These are phyloP conservation scores for Myotis findleyi DNA, from an alignment of 2,797 vertebrate species.

Conservation along the genomic window DNA sequence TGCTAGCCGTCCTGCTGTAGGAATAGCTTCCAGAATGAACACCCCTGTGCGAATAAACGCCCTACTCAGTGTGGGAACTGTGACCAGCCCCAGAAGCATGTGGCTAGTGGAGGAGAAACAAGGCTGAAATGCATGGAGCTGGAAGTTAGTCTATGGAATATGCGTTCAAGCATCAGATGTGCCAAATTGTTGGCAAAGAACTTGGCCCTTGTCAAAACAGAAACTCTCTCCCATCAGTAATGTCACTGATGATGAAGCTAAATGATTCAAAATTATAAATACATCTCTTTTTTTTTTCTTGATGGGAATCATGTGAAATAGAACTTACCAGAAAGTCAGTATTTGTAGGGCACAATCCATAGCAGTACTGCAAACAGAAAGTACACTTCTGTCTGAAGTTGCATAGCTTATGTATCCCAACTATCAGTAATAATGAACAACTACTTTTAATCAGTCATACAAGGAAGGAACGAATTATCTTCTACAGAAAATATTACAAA, in stretches of 20 bases:
- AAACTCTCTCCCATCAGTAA: neutral
- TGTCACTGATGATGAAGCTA: neutral
- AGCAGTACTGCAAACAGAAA: neutral
- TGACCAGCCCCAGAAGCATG: neutral
- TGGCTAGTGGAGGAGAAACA: neutral
- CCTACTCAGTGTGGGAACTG: neutral
- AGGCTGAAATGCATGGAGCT: neutral
- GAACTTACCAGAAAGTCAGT: neutral
- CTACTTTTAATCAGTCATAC: neutral
- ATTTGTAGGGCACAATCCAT: neutral
- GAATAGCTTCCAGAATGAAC: neutral
- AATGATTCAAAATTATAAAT: neutral
- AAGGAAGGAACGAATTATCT: neutral
- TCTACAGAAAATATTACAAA: neutral
- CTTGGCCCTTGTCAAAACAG: neutral
- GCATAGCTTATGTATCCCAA: neutral
- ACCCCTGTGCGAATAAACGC: fast-evolving
- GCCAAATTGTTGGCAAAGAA: neutral
- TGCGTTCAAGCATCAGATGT: neutral
- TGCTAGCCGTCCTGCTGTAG: neutral
- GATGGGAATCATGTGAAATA: neutral
- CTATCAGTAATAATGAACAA: neutral
- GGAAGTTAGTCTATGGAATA: neutral
- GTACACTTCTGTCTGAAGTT: neutral
- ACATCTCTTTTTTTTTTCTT: neutral